These are phyloP conservation scores for Drosophila aff. DNA, from an alignment of 1,140 invertebrate genomes.

Conservation along the genomic window DNA sequence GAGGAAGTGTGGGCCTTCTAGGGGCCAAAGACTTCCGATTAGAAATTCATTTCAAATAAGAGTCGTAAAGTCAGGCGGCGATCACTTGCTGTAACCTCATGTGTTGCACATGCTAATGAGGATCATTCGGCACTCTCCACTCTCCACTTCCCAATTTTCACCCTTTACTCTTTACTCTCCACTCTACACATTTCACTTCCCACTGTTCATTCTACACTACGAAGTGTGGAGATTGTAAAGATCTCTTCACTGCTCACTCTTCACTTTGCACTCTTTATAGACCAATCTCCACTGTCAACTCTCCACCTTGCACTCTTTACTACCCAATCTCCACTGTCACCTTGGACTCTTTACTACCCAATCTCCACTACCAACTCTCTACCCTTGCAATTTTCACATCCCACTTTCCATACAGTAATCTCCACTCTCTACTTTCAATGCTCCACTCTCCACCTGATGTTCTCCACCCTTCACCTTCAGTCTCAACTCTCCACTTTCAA, in stretches of 20 bases:
- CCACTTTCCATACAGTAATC: not conserved
- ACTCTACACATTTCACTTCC: too few species aligned
- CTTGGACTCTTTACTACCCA: too few species aligned
- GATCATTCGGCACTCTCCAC: not conserved
- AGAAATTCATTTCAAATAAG: constrained; percentile 18
- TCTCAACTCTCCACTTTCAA: not conserved
- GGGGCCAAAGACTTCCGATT: constrained; percentile 35
- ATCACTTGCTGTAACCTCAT: constrained; percentile 16
- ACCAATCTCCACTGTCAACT: too few species aligned
- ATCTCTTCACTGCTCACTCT: too few species aligned
- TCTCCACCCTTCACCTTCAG: too few species aligned
- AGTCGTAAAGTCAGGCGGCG: constrained; percentile 6
- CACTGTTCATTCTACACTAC: too few species aligned
- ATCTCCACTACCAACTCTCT: too few species aligned
- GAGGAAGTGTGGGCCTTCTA: constrained; percentile 40
- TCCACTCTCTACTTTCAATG: not conserved
- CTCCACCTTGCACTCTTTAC: too few species aligned
- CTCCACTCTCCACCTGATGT: too few species aligned
- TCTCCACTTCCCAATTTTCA: not conserved
- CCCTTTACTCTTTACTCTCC: not conserved
- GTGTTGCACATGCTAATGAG: constrained; percentile 50
- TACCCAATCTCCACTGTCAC: not conserved
- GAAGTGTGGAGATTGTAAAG: too few species aligned
- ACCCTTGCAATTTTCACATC: not conserved
- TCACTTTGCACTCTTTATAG: too few species aligned